A percentile compares a stretch with the other conserved stretches of the same genome.
These are phyloP conservation scores for Alethe diademata DNA, from an alignment of 2,113 vertebrate species.

Conservation along the genomic window DNA sequence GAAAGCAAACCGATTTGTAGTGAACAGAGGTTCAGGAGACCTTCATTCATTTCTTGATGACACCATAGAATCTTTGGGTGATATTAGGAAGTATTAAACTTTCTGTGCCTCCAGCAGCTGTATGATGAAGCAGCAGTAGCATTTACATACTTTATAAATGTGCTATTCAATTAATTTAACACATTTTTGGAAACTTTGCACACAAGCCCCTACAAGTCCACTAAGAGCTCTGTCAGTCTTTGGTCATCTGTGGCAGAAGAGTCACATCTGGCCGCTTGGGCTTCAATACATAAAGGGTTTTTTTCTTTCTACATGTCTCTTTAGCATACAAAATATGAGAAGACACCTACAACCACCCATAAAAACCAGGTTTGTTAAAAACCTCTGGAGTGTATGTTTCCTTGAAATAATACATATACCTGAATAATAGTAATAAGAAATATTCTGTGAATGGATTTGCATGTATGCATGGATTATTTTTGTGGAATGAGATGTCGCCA, in stretches of 20 bases:
- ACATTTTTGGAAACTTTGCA: accelerated
- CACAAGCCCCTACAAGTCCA: not conserved
- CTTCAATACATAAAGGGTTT: not conserved
- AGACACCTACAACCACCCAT: not conserved
- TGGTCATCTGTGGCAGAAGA: not conserved
- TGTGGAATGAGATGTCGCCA: not conserved
- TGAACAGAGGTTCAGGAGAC: not conserved
- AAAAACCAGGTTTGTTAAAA: not conserved
- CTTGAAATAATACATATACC: not conserved
- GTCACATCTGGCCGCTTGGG: not conserved
- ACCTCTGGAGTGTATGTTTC: not conserved
- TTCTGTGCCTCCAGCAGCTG: not conserved
- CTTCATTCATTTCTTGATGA: not conserved
- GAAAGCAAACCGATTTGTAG: not conserved
- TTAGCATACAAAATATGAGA: not conserved
- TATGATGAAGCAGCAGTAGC: not conserved
- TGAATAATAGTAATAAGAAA: not conserved
- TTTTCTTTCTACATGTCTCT: not conserved
- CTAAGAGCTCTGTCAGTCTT: not conserved
- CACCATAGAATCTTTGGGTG: not conserved
- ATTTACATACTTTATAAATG: not conserved
- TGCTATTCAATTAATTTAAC: not conserved
- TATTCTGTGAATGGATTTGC: not conserved
- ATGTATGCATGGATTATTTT: not conserved
- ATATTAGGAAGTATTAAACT: not conserved